phyloP scores from a whole-genome alignment of 2,113 vertebrate genomes.

The Odontophorus gujanensis region DNA sequence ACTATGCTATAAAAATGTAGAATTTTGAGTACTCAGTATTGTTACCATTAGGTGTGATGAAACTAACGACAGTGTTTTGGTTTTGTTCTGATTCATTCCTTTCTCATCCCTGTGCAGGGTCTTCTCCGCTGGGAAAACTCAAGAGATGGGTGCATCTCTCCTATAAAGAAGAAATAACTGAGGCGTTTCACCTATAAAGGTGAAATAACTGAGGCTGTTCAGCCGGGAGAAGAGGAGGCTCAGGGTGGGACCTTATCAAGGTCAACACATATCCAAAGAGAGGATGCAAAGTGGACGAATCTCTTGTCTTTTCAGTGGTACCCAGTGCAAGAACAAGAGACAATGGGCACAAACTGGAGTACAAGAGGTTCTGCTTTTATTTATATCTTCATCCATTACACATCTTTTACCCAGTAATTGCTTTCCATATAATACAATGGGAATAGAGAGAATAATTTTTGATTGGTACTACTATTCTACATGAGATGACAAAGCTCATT shows the following conservation, averaged over 20 bases:
- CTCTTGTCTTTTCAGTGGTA: not conserved
- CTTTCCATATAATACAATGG: not conserved
- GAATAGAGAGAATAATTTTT: not conserved
- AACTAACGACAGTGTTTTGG: not conserved
- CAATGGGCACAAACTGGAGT: not conserved
- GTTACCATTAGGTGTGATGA: not conserved
- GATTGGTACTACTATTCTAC: not conserved
- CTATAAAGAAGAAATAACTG: not conserved
- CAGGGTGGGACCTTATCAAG: not conserved
- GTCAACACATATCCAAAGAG: not conserved
- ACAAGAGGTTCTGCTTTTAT: not conserved
- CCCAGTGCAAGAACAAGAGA: not conserved
- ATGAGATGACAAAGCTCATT: not conserved
- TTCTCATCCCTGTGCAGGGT: not conserved
- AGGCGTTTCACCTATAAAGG: not conserved
- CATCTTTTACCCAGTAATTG: not conserved
- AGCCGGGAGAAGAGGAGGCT: too few species aligned
- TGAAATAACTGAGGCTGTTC: not conserved
- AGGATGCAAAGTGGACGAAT: not conserved
- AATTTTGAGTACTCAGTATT: not conserved
- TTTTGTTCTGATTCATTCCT: not conserved
- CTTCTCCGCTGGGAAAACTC: not conserved
- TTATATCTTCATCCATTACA: not conserved
- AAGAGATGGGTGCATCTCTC: not conserved
- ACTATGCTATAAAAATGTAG: not conserved